Percentiles rank a stretch among this genome's conserved stretches.
phyloP scores from a whole-genome alignment of 37 sponge, comb jelly and placozoan genomes.

The Chondrosia reniformis region DNA sequence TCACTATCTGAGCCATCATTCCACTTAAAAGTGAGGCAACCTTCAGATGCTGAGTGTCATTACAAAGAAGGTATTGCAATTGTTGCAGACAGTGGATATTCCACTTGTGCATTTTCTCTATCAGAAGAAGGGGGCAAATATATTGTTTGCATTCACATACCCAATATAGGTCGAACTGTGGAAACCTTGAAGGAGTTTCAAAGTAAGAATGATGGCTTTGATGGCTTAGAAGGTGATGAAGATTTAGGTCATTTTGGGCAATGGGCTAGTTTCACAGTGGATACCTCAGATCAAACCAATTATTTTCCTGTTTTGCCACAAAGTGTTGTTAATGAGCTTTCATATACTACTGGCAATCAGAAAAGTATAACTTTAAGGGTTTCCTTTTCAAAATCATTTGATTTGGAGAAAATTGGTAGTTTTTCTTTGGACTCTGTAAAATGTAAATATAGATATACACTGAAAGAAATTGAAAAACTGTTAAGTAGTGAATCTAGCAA shows the following conservation, averaged over 20 bases:
- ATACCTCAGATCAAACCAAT: not conserved
- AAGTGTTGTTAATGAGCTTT: not conserved
- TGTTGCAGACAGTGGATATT: not conserved
- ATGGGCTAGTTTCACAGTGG: not conserved
- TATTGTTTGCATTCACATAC: not conserved
- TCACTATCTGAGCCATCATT: not conserved
- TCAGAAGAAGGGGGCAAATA: not conserved
- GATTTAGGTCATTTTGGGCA: too few relatives aligned
- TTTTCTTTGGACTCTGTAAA: not conserved
- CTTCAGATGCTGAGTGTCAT: not conserved
- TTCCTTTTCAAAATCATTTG: not conserved
- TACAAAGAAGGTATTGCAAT: not conserved
- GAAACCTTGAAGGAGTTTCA: too few relatives aligned
- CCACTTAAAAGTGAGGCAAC: not conserved
- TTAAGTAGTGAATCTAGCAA: too few relatives aligned
- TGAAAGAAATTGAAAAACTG: too few relatives aligned
- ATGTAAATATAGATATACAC: too few relatives aligned
- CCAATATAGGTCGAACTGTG: not conserved
- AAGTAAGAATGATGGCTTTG: not conserved
- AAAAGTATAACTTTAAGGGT: too few relatives aligned
- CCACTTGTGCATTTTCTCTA: not conserved
- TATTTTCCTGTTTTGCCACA: constrained; percentile 11
- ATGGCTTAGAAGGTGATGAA: too few relatives aligned
- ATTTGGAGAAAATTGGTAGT: not conserved
- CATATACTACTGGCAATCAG: not conserved